These are phyloP conservation scores for Cacatua alba DNA, from an alignment of 2,113 vertebrate genomes.

Conservation along the genomic window DNA sequence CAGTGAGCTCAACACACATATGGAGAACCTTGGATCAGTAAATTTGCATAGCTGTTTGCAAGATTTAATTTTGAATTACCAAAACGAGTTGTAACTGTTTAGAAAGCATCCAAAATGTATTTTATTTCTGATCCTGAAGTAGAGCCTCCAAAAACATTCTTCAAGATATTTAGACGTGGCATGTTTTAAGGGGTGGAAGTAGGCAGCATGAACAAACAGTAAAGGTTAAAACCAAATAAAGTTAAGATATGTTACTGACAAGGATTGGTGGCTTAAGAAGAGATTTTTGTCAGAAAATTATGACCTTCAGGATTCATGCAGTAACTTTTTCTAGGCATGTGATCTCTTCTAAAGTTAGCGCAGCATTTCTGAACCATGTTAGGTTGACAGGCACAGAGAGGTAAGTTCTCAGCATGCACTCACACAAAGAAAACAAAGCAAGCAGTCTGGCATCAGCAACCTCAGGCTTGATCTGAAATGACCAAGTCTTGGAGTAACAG, in stretches of 20 bases:
- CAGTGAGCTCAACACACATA: fast-evolving
- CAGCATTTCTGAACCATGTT: neutral
- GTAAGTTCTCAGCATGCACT: neutral
- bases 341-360: neutral
- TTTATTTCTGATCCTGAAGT: neutral
- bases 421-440: neutral
- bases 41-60: neutral
- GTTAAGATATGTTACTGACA: neutral
- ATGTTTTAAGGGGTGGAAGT: neutral
- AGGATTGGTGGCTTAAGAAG: neutral
- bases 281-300: neutral
- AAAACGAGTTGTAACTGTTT: neutral
- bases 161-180: neutral
- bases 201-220: neutral
- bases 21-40: neutral
- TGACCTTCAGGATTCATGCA: neutral
- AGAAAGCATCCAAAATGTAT: neutral
- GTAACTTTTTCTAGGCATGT: neutral
- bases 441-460: neutral
- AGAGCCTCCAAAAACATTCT: neutral
- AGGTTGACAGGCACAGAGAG: neutral
- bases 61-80: neutral
- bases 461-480: neutral
- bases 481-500: neutral
- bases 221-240: neutral